These are phyloP conservation scores for Galeopterus variegatus DNA, from an alignment of 2,113 vertebrate genomes.

Conservation along the genomic window DNA sequence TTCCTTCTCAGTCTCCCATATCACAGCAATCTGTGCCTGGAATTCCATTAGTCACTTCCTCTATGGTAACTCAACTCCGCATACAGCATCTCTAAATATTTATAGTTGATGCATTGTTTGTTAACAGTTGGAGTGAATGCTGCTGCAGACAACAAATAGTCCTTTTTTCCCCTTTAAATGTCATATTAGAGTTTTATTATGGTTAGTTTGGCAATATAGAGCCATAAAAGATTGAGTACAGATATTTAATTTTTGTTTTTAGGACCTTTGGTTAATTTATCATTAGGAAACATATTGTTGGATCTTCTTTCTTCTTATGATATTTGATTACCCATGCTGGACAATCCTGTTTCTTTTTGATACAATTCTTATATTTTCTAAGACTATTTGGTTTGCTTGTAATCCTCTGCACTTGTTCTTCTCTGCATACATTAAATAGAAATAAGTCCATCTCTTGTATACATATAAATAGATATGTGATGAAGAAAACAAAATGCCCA, in stretches of 20 bases:
- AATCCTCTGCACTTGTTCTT: background rate
- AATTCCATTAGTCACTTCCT: slow-evolving; percentile 19
- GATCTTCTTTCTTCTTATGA: background rate
- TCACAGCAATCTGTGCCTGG: slow-evolving; percentile 30
- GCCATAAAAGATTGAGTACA: background rate
- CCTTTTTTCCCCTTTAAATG: background rate
- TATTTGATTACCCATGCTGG: background rate
- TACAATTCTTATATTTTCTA: background rate
- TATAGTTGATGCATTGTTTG: background rate
- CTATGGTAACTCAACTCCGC: background rate
- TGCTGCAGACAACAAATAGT: background rate
- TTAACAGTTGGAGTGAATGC: background rate
- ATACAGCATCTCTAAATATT: slow-evolving; percentile 23
- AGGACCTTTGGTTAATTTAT: background rate
- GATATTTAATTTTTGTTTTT: background rate
- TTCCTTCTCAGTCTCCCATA: slow-evolving; percentile 32
- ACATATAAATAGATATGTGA: background rate
- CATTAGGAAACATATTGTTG: background rate
- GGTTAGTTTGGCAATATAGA: background rate
- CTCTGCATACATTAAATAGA: background rate
- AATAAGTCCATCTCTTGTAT: background rate
- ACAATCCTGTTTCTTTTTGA: background rate
- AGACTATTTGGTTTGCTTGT: background rate
- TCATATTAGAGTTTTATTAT: background rate
- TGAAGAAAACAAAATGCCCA: background rate